Evolutionary conservation across 23 tunicate species (phyloP), one percentile per base, ranked within the genome.

Genomic region (Styela plicata): DNA sequence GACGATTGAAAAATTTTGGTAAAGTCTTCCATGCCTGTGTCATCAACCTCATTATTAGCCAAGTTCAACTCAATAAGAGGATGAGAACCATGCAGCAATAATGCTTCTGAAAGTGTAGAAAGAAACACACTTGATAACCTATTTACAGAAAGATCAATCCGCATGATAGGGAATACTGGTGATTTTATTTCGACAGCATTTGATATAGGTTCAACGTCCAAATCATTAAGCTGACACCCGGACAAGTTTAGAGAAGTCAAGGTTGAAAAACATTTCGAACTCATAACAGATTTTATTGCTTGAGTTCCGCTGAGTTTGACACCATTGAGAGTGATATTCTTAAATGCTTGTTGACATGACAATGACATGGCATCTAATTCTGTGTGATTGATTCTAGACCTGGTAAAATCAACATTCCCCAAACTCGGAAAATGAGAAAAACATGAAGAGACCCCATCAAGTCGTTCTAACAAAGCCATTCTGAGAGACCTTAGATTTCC

Each of bases 131-230:
- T 84, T 3, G 87, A 64, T 28, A 91, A 36, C 16, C 97, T 62
- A 61, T 91, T 91, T 2, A 83, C 83, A 61, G 87, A 80, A 27
- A 91, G 53, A 63, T 91, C 97, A 53, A 91, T 52, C 21, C 34
- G 52, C 24, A 33, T 20, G 19, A 91, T 69, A 20, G 74, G 28
- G 19, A 74, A 36, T 44, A 5, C 13, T 5, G 57, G 57, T 35
- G 69, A 37, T 30, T 52, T 33, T 32, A n/a, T 33, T 1, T 26
- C 64, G 24, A 90, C 2, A 5, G 84, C 83, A 10, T 70, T 24
- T 3, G 67, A 63, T 21, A 91, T 31, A 20, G 90, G 87, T 20
- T 35, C 65, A 1, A 78, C 25, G 76, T 91, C 97, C 31, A 64
- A 29, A 71, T 91, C 90, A n/a, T 65, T 74, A 5, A 91, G 71